phyloP scores from a whole-genome alignment of 2,113 vertebrate genomes.

The Sinocyclocheilus anophthalmus region DNA sequence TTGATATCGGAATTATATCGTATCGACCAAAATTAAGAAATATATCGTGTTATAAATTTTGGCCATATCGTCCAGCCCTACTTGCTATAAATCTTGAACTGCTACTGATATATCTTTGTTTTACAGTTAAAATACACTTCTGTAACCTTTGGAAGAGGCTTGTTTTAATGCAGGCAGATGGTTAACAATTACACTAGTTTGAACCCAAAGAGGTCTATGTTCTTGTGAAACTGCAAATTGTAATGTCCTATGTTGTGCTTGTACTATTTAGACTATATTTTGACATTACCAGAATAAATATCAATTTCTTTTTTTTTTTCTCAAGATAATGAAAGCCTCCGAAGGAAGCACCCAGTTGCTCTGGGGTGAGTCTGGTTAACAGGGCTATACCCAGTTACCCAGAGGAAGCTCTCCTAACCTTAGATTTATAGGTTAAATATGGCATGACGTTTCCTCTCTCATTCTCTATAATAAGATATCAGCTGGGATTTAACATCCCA shows the following conservation, averaged over 20 bases:
- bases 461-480: not conserved
- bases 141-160: not conserved
- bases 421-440: conserved; percentile 48
- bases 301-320: not conserved
- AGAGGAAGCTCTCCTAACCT: conserved; percentile 2
- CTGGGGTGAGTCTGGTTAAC: conserved; percentile 19
- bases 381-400: conserved; percentile 5
- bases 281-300: not conserved
- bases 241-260: no score
- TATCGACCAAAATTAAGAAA: no score
- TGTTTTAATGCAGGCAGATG: not conserved
- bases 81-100: not conserved
- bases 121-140: not conserved
- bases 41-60: no score
- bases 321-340: not conserved
- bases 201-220: no score
- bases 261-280: not conserved
- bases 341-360: not conserved
- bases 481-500: not conserved
- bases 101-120: not conserved
- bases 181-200: no score
- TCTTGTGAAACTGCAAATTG: not conserved
- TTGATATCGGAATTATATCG: no score
- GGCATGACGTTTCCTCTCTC: conserved; percentile 7
- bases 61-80: no score